Base-by-base conservation (phyloP, 2,113 vertebrate genomes). In the Hypocryptadius cinnamomeus region DNA sequence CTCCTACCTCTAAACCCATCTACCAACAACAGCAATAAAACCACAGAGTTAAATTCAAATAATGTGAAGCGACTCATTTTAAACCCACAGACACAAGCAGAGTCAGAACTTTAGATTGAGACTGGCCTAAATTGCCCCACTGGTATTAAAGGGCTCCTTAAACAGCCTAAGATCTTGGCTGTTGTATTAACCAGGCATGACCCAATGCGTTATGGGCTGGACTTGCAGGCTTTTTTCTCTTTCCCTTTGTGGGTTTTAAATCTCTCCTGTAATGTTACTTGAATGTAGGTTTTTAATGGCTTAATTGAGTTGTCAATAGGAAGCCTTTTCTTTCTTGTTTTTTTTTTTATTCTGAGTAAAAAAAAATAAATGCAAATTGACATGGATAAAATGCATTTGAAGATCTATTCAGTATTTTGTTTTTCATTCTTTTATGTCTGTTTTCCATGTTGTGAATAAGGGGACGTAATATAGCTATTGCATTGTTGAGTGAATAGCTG, bases 271-370 rank as follows among this genome's bases (percentile, higher is more conserved):
- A 95, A 95, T 92, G 87, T 94, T 96, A 78, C 85, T 96, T 90
- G 94, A 95, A 94, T 93, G 87, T 91, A 96, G 87, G 87, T 96
- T 96, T 96, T 94, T 95, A 95, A 95, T 88, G 87, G 85, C 85
- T 96, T 95, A 96, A 94, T 93, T 96, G 95, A 92, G 87, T 94
- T 92, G 82, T 95, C 93, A 91, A 95, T 90, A 94, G 85, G 79
- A 95, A 94, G 76, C 51, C 16, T 68, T 91, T 93, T 93, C 13
- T 77, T 88, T 76, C 27, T 63, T 59, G 13, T 11, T 85, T 81
- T 68, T 35, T 74, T 56, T 78, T 51, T 64, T 31, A 65, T 92
- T 95, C 63, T 0, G 0, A 80, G 60, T 22, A 18, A 74, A 83
- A 63, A 92, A 92, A 83, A 70, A 83, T 54, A 84, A 64, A 72